Conservation (phyloP, 2,113 vertebrate genomes). For the Callaeas wilsoni region DNA sequence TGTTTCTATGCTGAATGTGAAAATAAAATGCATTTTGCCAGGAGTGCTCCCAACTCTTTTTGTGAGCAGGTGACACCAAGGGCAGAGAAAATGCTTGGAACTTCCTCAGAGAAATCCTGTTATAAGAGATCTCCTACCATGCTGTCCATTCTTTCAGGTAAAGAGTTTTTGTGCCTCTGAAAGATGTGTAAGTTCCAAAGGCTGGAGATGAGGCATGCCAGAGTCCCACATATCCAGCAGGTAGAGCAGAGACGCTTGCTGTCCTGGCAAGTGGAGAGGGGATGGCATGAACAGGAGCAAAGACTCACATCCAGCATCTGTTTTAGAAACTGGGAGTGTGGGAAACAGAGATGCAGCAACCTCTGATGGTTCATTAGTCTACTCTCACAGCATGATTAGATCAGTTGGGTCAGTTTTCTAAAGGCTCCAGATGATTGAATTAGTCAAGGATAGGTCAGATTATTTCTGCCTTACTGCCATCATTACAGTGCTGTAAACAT, state of each 20-base stretch:
- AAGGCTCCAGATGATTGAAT: background rate
- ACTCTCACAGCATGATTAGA: background rate
- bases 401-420: background rate
- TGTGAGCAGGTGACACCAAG: background rate
- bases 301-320: background rate
- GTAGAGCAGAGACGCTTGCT: background rate
- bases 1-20: background rate
- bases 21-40: background rate
- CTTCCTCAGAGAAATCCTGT: background rate
- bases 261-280: background rate
- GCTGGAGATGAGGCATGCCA: background rate
- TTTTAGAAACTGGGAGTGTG: background rate
- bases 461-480: slow-evolving; percentile 30
- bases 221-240: background rate
- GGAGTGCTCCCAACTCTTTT: background rate
- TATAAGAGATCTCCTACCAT: background rate
- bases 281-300: background rate
- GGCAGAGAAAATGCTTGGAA: background rate
- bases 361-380: background rate
- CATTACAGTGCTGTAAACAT: background rate
- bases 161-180: background rate
- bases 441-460: background rate
- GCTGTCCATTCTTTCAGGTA: background rate
- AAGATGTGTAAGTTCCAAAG: background rate
- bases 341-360: background rate